Evolutionary conservation across 1,140 invertebrate species (phyloP).

Genomic region (Amyelois transitella): DNA sequence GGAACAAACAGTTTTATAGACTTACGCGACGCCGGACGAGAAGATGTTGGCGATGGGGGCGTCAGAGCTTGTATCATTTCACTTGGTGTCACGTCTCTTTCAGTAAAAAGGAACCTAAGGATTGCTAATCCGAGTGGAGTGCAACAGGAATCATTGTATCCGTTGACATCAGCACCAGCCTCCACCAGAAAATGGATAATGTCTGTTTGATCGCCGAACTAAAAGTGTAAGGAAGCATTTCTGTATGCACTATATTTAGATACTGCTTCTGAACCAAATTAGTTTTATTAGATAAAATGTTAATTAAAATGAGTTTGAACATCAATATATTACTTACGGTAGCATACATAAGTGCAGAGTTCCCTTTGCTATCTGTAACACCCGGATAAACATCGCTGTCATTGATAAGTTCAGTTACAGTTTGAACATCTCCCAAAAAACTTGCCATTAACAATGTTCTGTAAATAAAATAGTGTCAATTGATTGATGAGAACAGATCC

Average conservation of each 20-base stretch:
- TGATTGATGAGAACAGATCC: no score
- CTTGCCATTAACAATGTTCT: conserved; percentile 39
- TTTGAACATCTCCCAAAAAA: conserved; percentile 45
- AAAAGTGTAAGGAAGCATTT: background rate
- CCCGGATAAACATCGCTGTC: conserved; percentile 58
- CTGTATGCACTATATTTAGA: no score
- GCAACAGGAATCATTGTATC: conserved; percentile 70
- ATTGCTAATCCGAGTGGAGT: conserved; percentile 65
- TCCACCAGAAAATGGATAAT: conserved; percentile 58
- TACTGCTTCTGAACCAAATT: no score
- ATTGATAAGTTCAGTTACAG: conserved; percentile 53
- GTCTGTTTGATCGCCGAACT: conserved; percentile 48
- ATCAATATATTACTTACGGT: conserved; percentile 32
- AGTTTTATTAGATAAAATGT: no score
- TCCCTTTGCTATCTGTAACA: conserved; percentile 66
- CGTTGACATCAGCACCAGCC: conserved; percentile 65
- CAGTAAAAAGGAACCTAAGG: conserved; percentile 47
- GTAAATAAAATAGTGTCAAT: no score
- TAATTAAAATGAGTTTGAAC: no score
- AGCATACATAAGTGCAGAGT: conserved; percentile 70
- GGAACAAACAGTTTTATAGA: background rate
- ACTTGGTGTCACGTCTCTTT: conserved; percentile 45
- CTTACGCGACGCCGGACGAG: conserved; percentile 20
- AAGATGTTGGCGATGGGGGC: conserved; percentile 25
- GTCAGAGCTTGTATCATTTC: conserved; percentile 52